Conservation (phyloP, 2,797 vertebrate species). For the Sibirionetta formosa region DNA sequence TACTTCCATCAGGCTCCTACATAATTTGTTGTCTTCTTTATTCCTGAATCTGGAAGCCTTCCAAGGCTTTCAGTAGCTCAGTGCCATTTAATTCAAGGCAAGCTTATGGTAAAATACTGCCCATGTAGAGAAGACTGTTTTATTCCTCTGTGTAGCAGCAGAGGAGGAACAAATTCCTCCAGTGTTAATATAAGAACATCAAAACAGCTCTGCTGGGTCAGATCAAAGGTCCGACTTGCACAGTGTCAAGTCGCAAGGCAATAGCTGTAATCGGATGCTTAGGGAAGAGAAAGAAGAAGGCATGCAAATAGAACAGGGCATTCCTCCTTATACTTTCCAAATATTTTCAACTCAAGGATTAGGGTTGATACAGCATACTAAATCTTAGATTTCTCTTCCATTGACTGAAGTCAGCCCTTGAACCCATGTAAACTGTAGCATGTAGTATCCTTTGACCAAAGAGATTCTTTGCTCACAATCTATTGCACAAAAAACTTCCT, state of each 20-base stretch:
- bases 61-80: background rate
- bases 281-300: background rate
- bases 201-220: background rate
- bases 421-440: background rate
- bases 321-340: background rate
- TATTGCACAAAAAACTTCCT: background rate
- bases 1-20: background rate
- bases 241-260: background rate
- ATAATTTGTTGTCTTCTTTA: background rate
- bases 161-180: background rate
- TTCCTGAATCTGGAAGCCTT: background rate
- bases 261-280: background rate
- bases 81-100: background rate
- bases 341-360: background rate
- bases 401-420: background rate
- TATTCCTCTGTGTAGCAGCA: background rate
- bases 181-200: background rate
- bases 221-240: background rate
- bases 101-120: background rate
- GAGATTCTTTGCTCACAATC: fast-evolving
- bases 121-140: background rate
- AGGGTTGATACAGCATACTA: background rate
- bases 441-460: background rate
- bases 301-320: background rate
- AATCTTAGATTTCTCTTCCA: background rate